Base-by-base conservation (phyloP, 1,140 invertebrate genomes). In the Nasonia vitripennis region DNA sequence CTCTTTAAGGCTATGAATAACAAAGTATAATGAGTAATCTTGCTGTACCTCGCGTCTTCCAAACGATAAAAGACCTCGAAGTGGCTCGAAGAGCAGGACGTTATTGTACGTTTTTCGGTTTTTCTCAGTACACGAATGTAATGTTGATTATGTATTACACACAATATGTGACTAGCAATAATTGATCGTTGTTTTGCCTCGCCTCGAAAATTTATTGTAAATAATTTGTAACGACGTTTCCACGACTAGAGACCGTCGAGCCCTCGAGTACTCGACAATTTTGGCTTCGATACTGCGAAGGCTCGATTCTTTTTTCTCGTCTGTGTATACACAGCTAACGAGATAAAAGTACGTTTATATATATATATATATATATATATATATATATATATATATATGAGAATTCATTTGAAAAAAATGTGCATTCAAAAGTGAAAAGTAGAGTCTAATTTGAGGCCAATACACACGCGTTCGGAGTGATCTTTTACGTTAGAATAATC, bases 121-220 rank as follows among this genome's bases (percentile, higher is more conserved):
- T 71, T 34, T 31, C 31, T 37, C 34, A 37, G 10, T 62, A 51
- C 7, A 62, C 55, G 55, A 20, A 62, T 62, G 17, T 55, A 20
- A 62, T 55, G 17, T 55, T 55, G 17, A 17, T 55, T 17, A 17
- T 55, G 17, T 62, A 17, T 62, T 7, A 20, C 55, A 20, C 55
- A 4, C 17, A 71, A 71, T 27, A 10, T 71, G 68, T 71, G 17
- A 71, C 68, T 34, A 71, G 68, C 68, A 71, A 71, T 71, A 71
- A 71, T 31, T n/a, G 31, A 71, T 71, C 55, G 68, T 71, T 81
- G 10, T 55, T 51, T 73, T 51, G 34, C 14, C 27, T 70, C 55
- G 55, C n/a, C 34, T 77, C 48, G n/a, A 86, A 68, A 74, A 71
- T 85, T 86, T 83, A 86, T 73, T 86, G 81, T 83, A 79, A 79